Evolutionary conservation across 2,113 vertebrate genomes (phyloP).

Genomic region (Patagioenas fasciata): DNA sequence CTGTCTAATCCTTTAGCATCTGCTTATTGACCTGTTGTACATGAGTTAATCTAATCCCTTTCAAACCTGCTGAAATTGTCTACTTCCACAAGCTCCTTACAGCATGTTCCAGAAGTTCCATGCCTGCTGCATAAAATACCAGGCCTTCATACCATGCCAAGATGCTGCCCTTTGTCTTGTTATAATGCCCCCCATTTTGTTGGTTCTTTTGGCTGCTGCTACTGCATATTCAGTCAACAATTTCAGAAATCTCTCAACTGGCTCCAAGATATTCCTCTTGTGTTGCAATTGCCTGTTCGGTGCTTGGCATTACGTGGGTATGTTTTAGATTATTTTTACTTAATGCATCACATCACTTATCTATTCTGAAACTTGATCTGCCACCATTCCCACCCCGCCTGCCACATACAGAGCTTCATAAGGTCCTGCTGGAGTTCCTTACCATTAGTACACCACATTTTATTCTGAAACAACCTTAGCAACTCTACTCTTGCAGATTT

Average conservation of each 20-base stretch:
- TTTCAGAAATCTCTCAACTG: not conserved
- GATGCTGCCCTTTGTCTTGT: not conserved
- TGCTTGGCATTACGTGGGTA: not conserved
- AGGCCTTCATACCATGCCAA: not conserved
- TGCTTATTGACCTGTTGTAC: not conserved
- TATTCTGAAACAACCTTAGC: not conserved
- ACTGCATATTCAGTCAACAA: not conserved
- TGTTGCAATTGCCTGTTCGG: not conserved
- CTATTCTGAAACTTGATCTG: not conserved
- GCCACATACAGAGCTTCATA: not conserved
- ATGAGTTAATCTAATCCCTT: not conserved
- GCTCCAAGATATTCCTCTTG: not conserved
- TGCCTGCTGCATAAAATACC: not conserved
- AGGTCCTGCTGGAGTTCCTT: not conserved
- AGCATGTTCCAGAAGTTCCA: not conserved
- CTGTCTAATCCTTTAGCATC: not conserved
- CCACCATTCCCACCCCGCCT: not conserved
- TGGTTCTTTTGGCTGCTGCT: not conserved
- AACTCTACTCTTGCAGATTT: not conserved
- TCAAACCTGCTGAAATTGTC: not conserved
- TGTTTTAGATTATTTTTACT: not conserved
- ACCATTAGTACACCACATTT: not conserved
- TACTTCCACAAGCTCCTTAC: not conserved
- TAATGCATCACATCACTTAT: not conserved
- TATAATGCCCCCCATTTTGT: not conserved